Conservation (phyloP, 2,888 invertebrate genomes). For the Platerodrilus igneus region DNA sequence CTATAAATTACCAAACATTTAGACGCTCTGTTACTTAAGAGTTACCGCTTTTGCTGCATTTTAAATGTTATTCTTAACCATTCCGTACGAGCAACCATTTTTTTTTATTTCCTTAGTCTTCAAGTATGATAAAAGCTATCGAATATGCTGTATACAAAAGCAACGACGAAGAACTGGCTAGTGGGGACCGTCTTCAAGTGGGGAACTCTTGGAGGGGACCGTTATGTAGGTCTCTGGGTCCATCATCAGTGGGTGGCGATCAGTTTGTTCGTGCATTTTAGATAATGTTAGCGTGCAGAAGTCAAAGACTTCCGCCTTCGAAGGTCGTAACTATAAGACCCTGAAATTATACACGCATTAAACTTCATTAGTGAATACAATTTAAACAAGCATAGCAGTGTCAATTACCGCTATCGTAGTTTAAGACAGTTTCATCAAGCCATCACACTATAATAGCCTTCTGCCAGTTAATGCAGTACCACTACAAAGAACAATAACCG, state of each 20-base stretch:
- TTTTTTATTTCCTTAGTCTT: no score
- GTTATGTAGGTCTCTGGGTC: conserved; percentile 47
- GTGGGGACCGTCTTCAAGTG: conserved; percentile 33
- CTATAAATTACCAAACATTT: no score
- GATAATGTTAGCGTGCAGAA: conserved; percentile 40
- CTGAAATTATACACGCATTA: conserved; percentile 23
- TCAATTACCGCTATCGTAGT: conserved; percentile 4
- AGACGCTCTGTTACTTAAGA: no score
- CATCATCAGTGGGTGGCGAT: conserved; percentile 44
- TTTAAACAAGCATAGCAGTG: conserved; percentile 11
- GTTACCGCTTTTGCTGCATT: no score
- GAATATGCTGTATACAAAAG: no score
- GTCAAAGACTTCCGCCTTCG: conserved; percentile 39
- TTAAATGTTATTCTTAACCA: no score
- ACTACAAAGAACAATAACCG: no score
- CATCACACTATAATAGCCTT: not conserved
- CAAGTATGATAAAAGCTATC: no score
- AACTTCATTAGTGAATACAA: conserved; percentile 7
- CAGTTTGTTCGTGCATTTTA: conserved; percentile 43
- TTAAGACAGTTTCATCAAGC: conserved; percentile 2
- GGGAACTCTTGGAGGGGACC: conserved; percentile 35
- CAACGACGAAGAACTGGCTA: no score
- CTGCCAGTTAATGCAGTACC: no score
- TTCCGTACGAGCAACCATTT: no score
- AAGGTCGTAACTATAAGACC: conserved; percentile 34